phyloP scores from a whole-genome alignment of 2,888 invertebrate species.

The Erebia epiphron region DNA sequence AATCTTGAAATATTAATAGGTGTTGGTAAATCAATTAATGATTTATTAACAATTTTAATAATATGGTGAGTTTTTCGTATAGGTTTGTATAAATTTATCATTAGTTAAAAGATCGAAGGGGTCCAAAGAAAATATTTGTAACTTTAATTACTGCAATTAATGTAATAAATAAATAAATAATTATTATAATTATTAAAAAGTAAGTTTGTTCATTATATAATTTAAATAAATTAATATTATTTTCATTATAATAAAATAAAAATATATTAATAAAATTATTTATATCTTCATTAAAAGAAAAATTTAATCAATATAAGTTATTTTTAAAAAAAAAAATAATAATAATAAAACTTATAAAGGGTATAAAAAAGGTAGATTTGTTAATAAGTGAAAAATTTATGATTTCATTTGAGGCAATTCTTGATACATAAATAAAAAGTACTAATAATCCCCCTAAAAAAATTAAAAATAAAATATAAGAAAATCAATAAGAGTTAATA shows the following conservation, averaged over 20 bases:
- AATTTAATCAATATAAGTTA: slow-evolving; percentile 55
- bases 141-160: slow-evolving; percentile 84
- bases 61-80: slow-evolving; percentile 73
- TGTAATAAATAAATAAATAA: slow-evolving; percentile 84
- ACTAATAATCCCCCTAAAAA: slow-evolving; percentile 86
- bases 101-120: slow-evolving; percentile 72
- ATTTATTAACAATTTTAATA: slow-evolving; percentile 83
- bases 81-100: slow-evolving; percentile 68
- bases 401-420: slow-evolving; percentile 83
- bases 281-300: slow-evolving; percentile 48
- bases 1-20: slow-evolving; percentile 83
- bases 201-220: slow-evolving; percentile 78
- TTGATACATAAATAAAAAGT: slow-evolving; percentile 85
- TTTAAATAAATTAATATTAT: slow-evolving; percentile 72
- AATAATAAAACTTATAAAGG: not conserved
- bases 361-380: slow-evolving; percentile 23
- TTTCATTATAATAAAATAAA: slow-evolving; percentile 55
- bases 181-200: slow-evolving; percentile 76
- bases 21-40: slow-evolving; percentile 54
- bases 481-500: slow-evolving; percentile 82
- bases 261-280: slow-evolving; percentile 52
- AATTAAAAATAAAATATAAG: slow-evolving; percentile 84
- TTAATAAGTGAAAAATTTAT: slow-evolving; percentile 54
- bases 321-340: slow-evolving; percentile 48
- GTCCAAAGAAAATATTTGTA: slow-evolving; percentile 72